A percentile compares a stretch with the other conserved stretches of the same genome.
These are phyloP conservation scores for Xylocampa areola DNA, from an alignment of 2,888 invertebrate species.

Conservation along the genomic window DNA sequence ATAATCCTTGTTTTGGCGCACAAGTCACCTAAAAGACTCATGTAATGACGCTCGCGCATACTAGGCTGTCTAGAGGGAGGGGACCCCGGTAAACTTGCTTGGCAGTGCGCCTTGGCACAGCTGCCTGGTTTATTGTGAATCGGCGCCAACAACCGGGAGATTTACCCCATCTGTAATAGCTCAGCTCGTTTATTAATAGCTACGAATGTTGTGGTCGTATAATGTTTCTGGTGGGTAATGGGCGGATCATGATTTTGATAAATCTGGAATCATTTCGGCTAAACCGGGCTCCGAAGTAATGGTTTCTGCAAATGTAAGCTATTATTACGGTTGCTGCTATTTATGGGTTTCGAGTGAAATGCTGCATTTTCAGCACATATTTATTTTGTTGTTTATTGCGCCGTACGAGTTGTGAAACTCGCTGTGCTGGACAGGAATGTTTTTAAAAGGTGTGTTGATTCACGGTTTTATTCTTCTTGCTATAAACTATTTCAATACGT, in stretches of 20 bases:
- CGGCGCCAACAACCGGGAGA: slow-evolving; percentile 78
- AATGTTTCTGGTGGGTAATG: slow-evolving; percentile 74
- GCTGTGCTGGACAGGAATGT: neutral
- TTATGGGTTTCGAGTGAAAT: slow-evolving; percentile 35
- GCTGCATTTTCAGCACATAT: slow-evolving; percentile 22
- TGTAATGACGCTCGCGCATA: slow-evolving; percentile 54
- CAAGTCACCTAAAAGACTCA: slow-evolving; percentile 36
- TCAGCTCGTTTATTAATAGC: slow-evolving; percentile 75
- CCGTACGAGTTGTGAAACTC: neutral
- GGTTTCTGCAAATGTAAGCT: slow-evolving; percentile 47
- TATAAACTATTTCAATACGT: neutral
- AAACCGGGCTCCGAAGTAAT: slow-evolving; percentile 45
- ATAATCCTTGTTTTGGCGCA: slow-evolving; percentile 52
- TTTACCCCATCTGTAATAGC: slow-evolving; percentile 78
- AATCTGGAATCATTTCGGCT: slow-evolving; percentile 67
- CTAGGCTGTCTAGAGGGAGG: slow-evolving; percentile 53
- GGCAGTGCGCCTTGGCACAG: slow-evolving; percentile 80
- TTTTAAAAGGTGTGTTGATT: too few species aligned
- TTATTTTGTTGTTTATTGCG: slow-evolving; percentile 23
- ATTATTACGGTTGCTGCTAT: too few species aligned
- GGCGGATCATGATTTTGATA: slow-evolving; percentile 73
- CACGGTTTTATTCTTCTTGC: neutral
- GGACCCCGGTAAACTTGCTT: slow-evolving; percentile 73
- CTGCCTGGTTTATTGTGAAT: slow-evolving; percentile 77
- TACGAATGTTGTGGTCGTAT: slow-evolving; percentile 71